Evolutionary conservation across 2,888 invertebrate genomes (phyloP), one percentile per base, ranked within the genome.

Genomic region (Agonopterix alstromeriana): DNA sequence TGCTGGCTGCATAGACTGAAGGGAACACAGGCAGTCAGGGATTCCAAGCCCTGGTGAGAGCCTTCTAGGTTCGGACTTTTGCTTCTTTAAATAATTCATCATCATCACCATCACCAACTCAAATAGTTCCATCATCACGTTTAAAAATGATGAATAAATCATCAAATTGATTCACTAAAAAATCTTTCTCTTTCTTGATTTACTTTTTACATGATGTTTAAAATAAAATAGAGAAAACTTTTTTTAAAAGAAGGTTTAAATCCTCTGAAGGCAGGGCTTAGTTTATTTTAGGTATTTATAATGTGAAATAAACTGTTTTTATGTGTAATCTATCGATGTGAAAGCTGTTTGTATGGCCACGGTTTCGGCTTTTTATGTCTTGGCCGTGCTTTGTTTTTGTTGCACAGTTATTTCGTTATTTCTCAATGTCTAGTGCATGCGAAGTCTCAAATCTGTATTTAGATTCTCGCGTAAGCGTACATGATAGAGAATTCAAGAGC

Each of bases 1-100:
- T 88, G 87, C 88, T 84, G 83, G 82, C 87, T 85, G 82, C 77
- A 76, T 75, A 89, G 89, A 82, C 86, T 87, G 85, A 89, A 84
- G 77, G 84, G 88, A 79, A 87, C 88, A 68, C 85, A 83, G 80
- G 89, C 86, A 80, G 84, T 82, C 83, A 87, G 88, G 88, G 89
- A 89, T 85, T 82, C 89, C 69, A 89, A 86, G 85, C 89, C 89
- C 87, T 89, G 89, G 89, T 89, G 89, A 89, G 89, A 87, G 82
- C 88, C 84, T 78, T 78, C 77, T 88, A 88, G 87, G 88, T 88
- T 88, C 86, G 87, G 73, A 84, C 66, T 85, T 84, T 85, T 82
- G 82, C 85, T 88, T 86, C 73, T 83, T 78, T 82, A 73, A 76
- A 61, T 57, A 61, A 61, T 74, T 65, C 65, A 67, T 70, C 70